Conservation (phyloP, 2,113 vertebrate species). For the Cyanoderma ruficeps region DNA sequence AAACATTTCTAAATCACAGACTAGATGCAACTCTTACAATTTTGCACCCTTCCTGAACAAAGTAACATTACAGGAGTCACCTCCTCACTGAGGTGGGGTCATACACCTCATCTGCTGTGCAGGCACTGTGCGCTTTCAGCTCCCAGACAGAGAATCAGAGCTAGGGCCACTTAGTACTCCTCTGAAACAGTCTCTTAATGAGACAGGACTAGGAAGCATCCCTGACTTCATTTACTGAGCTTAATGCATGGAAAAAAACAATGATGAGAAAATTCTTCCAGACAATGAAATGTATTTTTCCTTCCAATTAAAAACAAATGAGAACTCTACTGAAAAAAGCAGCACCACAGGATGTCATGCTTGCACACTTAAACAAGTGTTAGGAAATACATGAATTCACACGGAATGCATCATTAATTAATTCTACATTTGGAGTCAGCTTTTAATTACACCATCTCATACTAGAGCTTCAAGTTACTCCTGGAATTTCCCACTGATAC, state of each 20-base stretch:
- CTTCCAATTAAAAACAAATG: background rate
- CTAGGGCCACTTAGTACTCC: background rate
- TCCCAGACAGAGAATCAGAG: background rate
- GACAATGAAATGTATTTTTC: background rate
- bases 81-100: background rate
- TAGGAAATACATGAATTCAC: background rate
- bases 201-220: background rate
- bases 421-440: background rate
- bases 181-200: background rate
- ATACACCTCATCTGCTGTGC: background rate
- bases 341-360: background rate
- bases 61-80: background rate
- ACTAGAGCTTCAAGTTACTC: background rate
- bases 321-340: background rate
- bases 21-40: background rate
- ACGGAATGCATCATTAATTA: background rate
- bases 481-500: background rate
- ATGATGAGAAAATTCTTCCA: background rate
- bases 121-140: background rate
- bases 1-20: background rate
- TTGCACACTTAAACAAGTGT: background rate
- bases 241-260: background rate
- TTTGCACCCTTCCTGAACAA: background rate
- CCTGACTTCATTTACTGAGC: background rate
- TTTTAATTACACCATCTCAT: background rate